Evolutionary conservation across 1,140 invertebrate genomes (phyloP).

Genomic region (Drosophila pachea): DNA sequence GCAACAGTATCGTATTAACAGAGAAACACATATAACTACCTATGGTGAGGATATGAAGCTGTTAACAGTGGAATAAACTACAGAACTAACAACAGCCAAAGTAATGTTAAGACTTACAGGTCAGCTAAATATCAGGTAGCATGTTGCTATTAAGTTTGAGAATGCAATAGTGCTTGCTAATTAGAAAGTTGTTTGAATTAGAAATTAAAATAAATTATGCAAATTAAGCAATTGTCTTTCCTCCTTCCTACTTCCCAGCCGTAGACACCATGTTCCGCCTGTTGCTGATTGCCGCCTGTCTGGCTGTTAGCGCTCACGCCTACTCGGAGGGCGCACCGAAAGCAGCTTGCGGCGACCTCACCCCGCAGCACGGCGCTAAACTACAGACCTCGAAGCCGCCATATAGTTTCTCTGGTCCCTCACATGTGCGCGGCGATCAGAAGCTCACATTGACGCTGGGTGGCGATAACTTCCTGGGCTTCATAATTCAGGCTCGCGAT

Average conservation of each 20-base stretch:
- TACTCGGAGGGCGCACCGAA: constrained; percentile 66
- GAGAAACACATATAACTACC: too few species aligned
- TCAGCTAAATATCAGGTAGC: too few species aligned
- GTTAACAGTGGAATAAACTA: too few species aligned
- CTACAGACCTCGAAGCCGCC: constrained; percentile 57
- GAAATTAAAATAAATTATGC: constrained; percentile 2
- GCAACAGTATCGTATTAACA: too few species aligned
- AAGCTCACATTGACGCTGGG: constrained; percentile 58
- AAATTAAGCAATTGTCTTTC: background rate
- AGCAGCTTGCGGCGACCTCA: constrained; percentile 60
- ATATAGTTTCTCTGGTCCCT: constrained; percentile 48
- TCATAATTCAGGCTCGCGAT: constrained; percentile 70
- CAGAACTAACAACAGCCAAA: too few species aligned
- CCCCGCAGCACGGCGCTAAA: constrained; percentile 67
- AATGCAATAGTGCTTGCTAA: too few species aligned
- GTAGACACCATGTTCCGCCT: constrained; percentile 63
- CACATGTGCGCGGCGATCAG: constrained; percentile 48
- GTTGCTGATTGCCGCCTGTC: constrained; percentile 51
- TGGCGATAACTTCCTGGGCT: constrained; percentile 66
- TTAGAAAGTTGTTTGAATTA: too few species aligned
- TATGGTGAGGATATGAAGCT: too few species aligned
- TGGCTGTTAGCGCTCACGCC: constrained; percentile 53
- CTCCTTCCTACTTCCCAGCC: background rate
- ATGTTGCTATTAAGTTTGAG: too few species aligned
- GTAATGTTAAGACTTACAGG: too few species aligned